These are phyloP conservation scores for Hypothenemus hampei DNA, from an alignment of 1,140 invertebrate species.

Conservation along the genomic window DNA sequence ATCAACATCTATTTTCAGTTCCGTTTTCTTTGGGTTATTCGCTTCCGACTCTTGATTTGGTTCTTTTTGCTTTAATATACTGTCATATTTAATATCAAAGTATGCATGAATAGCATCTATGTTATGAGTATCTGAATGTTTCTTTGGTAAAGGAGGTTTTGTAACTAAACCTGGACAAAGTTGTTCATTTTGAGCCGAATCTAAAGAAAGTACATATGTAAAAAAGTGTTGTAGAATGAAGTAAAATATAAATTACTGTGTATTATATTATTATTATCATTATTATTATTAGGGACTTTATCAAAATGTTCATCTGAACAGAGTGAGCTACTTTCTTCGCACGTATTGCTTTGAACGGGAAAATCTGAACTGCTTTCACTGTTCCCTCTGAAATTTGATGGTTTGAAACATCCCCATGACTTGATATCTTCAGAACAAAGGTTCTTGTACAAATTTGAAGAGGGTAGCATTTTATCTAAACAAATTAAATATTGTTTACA, in stretches of 20 bases:
- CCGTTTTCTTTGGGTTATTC: background rate
- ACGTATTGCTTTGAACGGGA: constrained; percentile 15
- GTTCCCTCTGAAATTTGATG: constrained; percentile 1
- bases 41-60: background rate
- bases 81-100: constrained; percentile 31
- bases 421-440: constrained; percentile 35
- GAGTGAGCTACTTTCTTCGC: constrained; percentile 10
- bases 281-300: no score
- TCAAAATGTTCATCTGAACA: constrained; percentile 21
- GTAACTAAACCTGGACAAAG: constrained; percentile 2
- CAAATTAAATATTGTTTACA: background rate
- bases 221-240: no score
- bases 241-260: no score
- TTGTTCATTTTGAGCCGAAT: no score
- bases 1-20: background rate
- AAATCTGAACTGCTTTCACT: constrained; percentile 22
- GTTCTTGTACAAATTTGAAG: constrained; percentile 33
- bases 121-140: constrained; percentile 1
- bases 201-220: no score
- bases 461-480: constrained; percentile 32
- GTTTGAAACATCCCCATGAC: constrained; percentile 26
- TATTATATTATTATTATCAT: no score
- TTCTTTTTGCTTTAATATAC: constrained; percentile 3
- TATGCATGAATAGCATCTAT: constrained; percentile 30
- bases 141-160: constrained; percentile 12